These are phyloP conservation scores for Orientallactaga bullata DNA, from an alignment of 2,113 vertebrate genomes.

Conservation along the genomic window DNA sequence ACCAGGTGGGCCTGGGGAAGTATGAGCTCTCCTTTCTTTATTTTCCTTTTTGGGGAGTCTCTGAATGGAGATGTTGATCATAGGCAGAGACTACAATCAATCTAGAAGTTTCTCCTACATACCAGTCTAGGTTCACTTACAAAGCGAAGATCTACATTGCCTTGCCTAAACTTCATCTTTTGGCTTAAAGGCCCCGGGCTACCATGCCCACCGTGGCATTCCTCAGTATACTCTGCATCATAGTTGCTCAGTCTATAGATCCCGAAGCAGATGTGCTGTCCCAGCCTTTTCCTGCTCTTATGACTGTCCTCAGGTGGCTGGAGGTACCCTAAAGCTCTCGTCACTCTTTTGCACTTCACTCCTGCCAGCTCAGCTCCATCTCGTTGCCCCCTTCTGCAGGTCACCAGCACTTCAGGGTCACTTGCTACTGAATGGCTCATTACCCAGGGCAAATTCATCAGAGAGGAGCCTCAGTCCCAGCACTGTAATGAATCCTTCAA, in stretches of 20 bases:
- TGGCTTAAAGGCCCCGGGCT: rapidly evolving
- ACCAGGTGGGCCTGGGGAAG: background rate
- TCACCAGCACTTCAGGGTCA: constrained; percentile 36
- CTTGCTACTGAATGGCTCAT: constrained; percentile 81
- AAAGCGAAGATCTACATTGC: background rate
- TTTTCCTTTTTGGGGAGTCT: background rate
- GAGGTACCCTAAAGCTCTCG: background rate
- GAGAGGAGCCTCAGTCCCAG: constrained; percentile 59
- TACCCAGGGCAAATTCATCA: constrained; percentile 74
- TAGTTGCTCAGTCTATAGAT: background rate
- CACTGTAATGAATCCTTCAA: constrained; percentile 76
- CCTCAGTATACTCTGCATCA: background rate
- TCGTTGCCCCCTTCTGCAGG: constrained; percentile 17
- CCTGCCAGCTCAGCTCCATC: background rate
- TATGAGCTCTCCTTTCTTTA: background rate
- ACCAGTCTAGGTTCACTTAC: background rate
- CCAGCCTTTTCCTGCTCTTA: background rate
- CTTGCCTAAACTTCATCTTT: background rate
- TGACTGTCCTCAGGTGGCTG: background rate
- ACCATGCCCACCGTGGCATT: rapidly evolving
- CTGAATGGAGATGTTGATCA: background rate
- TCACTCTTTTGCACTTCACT: background rate
- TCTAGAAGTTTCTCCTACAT: background rate
- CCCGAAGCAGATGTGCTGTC: background rate
- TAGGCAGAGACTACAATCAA: background rate